Evolutionary conservation across 2,113 vertebrate species (phyloP), one percentile per base, ranked within the genome.

Genomic region (Cranoglanis bouderius): DNA sequence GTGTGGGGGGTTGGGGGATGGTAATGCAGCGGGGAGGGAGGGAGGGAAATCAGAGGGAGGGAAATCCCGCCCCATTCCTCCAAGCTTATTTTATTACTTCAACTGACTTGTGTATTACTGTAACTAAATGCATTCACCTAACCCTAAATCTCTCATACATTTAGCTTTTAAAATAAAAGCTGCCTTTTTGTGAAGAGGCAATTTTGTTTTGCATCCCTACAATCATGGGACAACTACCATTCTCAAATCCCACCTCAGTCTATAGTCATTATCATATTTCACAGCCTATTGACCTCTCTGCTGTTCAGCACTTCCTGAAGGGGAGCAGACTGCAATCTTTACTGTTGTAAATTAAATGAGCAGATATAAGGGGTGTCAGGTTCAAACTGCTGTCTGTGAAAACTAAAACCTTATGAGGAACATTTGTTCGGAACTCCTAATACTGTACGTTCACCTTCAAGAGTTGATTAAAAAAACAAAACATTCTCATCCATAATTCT

Each of bases 241-340:
- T 61, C 55, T 67, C 49, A 89, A 83, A 83, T 51, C 57, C 32
- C 77, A 72, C 46, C 80, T 85, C 85, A 32, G 35, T 80, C 82
- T 70, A 38, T 51, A 78, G 59, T 77, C 67, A 90, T 90, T 70
- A 51, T 90, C 86, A 88, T 78, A 87, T 93, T 92, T 92, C 84
- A 87, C 88, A 88, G 86, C 57, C 78, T 82, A 82, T 82, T 82
- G 78, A 88, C 78, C 89, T 89, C 87, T 82, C 35, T 82, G 65
- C 87, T 90, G 74, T 75, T 78, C 67, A 57, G 55, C 81, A 83
- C 81, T 83, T 83, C 55, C 81, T 61, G 55, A 88, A 87, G 85
- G n/a, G 65, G 21, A 75, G 13, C 26, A 75, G 53, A 57, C 51
- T 61, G 49, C 65, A 85, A 70, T 63, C 46, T 19, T 61, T 55